These are phyloP conservation scores for Atopsyche davidsoni DNA, from an alignment of 1,140 invertebrate genomes.

Conservation along the genomic window DNA sequence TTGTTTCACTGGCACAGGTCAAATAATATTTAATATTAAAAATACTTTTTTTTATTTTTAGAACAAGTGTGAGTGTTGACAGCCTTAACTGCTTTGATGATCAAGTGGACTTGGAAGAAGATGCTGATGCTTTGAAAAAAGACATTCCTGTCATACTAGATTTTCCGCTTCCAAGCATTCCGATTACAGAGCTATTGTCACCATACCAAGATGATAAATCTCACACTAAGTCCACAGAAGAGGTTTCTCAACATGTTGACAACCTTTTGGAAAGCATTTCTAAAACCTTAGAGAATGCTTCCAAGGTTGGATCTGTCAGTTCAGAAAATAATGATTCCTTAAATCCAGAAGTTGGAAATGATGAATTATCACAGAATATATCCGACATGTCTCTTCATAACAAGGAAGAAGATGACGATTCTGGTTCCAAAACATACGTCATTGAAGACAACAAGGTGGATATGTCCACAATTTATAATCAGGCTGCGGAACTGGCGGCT, in stretches of 20 bases:
- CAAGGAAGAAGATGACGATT: neutral
- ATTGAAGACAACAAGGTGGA: slow-evolving; percentile 22
- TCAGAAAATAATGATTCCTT: slow-evolving; percentile 7
- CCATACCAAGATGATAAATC: slow-evolving; percentile 25
- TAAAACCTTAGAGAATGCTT: slow-evolving; percentile 26
- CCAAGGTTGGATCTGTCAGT: slow-evolving; percentile 23
- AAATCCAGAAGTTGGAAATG: slow-evolving; percentile 11
- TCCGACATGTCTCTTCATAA: slow-evolving; percentile 3
- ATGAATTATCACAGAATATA: slow-evolving; percentile 12
- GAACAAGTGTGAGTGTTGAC: slow-evolving; percentile 45
- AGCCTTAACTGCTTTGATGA: slow-evolving; percentile 39
- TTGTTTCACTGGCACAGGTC: neutral
- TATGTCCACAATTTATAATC: slow-evolving; percentile 15
- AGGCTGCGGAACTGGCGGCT: slow-evolving; percentile 24
- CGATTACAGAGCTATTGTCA: slow-evolving; percentile 15
- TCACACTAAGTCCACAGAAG: slow-evolving; percentile 25
- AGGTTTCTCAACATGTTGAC: slow-evolving; percentile 27
- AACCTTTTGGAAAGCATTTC: slow-evolving; percentile 25
- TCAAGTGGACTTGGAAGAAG: slow-evolving; percentile 19
- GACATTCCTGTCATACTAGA: slow-evolving; percentile 1
- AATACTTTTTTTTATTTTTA: slow-evolving; percentile 30
- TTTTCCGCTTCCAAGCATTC: slow-evolving; percentile 4
- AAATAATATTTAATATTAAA: slow-evolving; percentile 1
- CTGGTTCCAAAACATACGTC: slow-evolving; percentile 23
- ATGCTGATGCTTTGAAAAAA: slow-evolving; percentile 3